Percentiles rank a stretch among this genome's conserved stretches.
These are phyloP conservation scores for Palythoa grandis DNA, from an alignment of 92 coral and sea anemone species.

Conservation along the genomic window DNA sequence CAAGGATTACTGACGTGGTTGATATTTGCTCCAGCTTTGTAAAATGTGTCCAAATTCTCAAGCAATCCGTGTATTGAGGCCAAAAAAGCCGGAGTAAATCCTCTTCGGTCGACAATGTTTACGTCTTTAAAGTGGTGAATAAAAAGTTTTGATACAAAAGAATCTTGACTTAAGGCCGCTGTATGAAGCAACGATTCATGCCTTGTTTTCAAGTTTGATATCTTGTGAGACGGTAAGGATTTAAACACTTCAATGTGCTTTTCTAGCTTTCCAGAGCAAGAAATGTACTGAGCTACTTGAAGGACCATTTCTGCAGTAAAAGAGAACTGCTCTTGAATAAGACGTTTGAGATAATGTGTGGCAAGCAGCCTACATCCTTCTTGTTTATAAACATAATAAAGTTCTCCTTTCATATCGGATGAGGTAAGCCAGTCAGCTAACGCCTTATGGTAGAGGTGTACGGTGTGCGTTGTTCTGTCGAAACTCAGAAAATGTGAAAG, in stretches of 20 bases:
- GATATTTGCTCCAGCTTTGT: conserved; percentile 54
- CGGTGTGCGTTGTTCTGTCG: not conserved
- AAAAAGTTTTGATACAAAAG: conserved; percentile 29
- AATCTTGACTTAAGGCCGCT: not conserved
- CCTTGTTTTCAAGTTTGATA: not conserved
- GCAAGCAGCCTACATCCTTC: conserved; percentile 29
- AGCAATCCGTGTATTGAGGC: conserved; percentile 49
- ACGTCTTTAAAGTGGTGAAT: conserved; percentile 46
- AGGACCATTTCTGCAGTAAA: conserved; percentile 9
- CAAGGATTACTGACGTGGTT: conserved; percentile 30
- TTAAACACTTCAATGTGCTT: not conserved
- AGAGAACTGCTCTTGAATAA: not conserved
- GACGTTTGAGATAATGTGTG: not conserved
- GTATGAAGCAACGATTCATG: conserved; percentile 17
- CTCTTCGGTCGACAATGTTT: conserved; percentile 31
- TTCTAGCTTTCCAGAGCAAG: conserved; percentile 31
- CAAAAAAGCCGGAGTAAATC: conserved; percentile 51
- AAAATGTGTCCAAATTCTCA: conserved; percentile 10
- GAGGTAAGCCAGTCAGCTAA: conserved; percentile 37
- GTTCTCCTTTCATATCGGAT: conserved; percentile 12
- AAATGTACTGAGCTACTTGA: conserved; percentile 9
- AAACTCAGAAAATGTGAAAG: conserved; percentile 15
- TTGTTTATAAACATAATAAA: conserved; percentile 9
- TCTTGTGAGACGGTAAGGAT: not conserved
- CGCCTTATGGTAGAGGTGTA: conserved; percentile 13